Evolutionary conservation across 2,797 vertebrate species (phyloP), one percentile per base, ranked within the genome.

Genomic region (Pseudochaenichthys georgianus): DNA sequence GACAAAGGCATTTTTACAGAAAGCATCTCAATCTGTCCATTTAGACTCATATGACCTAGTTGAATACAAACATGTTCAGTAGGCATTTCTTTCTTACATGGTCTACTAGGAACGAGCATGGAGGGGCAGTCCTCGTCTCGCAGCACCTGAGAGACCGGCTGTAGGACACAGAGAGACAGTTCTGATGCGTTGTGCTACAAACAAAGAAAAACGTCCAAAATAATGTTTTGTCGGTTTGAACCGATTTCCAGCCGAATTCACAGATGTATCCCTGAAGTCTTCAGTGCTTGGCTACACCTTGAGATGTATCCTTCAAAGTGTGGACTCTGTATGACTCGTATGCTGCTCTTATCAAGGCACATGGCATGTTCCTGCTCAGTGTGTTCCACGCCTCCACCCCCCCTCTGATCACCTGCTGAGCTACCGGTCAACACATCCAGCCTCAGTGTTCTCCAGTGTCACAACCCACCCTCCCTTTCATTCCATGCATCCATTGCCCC

Each of bases 61-160:
- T 38, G 9, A 38, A 38, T 9, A 63, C 23, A 17, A 28, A n/a
- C 0, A 50, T 23, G 1, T 1, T 47, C 46, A 23, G 6, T 52
- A 3, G 1, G 3, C 2, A 41, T 31, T 17, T 46, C 3, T 28
- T 68, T 92, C 96, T 96, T 92, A 98, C 97, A 95, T 83, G 96
- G 95, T 92, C 92, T 95, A 85, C 97, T 98, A 70, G 97, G 97
- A 82, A 96, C 91, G 71, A 98, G 94, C 89, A 96, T 94, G 15
- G 96, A 94, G 60, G 97, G 97, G 86, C 97, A 98, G 85, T 97
- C 96, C 88, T 96, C 96, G 85, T 96, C 95, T 81, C 95, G 83
- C 43, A 97, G 86, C 51, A 97, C 92, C 88, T 97, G 93, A 82
- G 95, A 73, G 45, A 96, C 86, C 72, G 95, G 92, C 97, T 98